These are phyloP conservation scores for Antennarius maculatus DNA, from an alignment of 2,797 vertebrate genomes.

Conservation along the genomic window DNA sequence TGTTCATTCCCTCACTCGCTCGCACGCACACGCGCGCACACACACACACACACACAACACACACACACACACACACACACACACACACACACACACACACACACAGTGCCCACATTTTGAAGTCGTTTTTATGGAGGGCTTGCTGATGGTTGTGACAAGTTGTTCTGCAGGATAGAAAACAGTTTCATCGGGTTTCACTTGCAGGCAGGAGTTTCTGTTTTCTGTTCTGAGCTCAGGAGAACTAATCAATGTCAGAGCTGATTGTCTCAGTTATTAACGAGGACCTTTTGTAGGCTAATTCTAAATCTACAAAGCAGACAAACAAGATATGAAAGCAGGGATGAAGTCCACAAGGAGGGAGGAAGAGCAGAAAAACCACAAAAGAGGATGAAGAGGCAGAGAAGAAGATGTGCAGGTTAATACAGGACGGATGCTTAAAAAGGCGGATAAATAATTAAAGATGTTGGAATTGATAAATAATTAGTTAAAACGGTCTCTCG, in stretches of 20 bases:
- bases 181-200: constrained; percentile 46
- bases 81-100: constrained; percentile 34
- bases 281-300: constrained; percentile 22
- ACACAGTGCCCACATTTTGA: constrained; percentile 65
- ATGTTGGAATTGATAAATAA: constrained; percentile 20
- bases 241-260: constrained; percentile 30
- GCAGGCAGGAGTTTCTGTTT: constrained; percentile 32
- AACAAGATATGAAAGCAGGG: constrained; percentile 22
- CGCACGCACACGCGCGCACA: constrained; percentile 51
- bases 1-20: constrained; percentile 61
- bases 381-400: constrained; percentile 2
- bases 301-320: constrained; percentile 41
- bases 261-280: not conserved
- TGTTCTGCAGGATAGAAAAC: constrained; percentile 33
- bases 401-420: constrained; percentile 8
- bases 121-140: constrained; percentile 12
- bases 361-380: too few relatives aligned
- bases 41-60: constrained; percentile 21
- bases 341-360: too few relatives aligned
- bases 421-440: constrained; percentile 16
- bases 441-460: constrained; percentile 8
- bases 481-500: constrained; percentile 27
- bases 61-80: constrained; percentile 52
- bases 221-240: constrained; percentile 17
- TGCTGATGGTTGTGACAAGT: constrained; percentile 46